These are phyloP conservation scores for Homarus americanus DNA, from an alignment of 1,140 invertebrate genomes.

Conservation along the genomic window DNA sequence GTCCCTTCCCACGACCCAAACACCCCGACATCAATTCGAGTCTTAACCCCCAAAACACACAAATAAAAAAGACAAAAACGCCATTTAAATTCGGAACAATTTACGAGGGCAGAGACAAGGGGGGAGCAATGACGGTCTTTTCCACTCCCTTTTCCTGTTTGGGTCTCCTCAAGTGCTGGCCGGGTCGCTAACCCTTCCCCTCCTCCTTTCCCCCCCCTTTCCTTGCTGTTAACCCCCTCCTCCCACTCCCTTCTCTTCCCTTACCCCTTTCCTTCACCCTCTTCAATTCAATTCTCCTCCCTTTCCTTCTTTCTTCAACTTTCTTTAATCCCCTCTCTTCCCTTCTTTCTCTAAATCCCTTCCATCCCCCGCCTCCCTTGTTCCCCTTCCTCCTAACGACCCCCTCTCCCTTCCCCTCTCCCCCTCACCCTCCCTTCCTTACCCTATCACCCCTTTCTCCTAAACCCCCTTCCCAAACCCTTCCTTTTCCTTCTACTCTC, in stretches of 20 bases:
- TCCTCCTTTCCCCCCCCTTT: not conserved
- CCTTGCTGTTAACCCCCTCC: not conserved
- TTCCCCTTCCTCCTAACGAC: too few species aligned
- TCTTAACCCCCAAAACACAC: constrained; percentile 65
- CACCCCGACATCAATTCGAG: constrained; percentile 39
- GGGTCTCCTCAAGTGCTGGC: constrained; percentile 51
- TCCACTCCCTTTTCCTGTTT: constrained; percentile 68
- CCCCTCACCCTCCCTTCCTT: too few species aligned
- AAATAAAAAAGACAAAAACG: constrained; percentile 67
- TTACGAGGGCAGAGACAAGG: constrained; percentile 53
- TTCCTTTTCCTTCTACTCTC: too few species aligned
- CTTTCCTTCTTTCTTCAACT: too few species aligned
- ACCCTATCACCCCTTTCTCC: too few species aligned
- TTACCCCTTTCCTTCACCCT: too few species aligned
- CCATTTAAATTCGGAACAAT: constrained; percentile 68
- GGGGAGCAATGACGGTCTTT: constrained; percentile 58
- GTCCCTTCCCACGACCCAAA: not conserved
- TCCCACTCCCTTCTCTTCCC: not conserved
- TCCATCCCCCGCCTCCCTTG: too few species aligned
- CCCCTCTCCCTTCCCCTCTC: too few species aligned
- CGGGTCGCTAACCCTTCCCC: not conserved
- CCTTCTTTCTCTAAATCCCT: too few species aligned
- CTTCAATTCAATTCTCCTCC: too few species aligned
- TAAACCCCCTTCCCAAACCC: too few species aligned
- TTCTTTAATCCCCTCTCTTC: too few species aligned